Evolutionary conservation across 1,140 invertebrate genomes (phyloP), one percentile per base, ranked within the genome.

Genomic region (Bombus huntii): DNA sequence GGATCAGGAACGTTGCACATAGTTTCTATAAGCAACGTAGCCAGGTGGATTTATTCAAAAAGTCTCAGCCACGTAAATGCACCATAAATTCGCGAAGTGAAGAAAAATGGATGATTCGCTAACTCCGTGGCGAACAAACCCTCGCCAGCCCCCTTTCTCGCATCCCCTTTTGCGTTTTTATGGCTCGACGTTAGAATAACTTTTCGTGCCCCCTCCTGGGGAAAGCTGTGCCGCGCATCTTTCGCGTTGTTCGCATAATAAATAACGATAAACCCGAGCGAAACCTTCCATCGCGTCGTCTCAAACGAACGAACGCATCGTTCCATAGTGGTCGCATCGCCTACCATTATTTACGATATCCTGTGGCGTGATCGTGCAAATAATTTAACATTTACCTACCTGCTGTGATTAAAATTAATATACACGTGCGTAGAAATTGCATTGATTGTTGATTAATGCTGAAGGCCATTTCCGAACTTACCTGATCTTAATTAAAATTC

Each of bases 101-200:
- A 78, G 82, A 83, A 83, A 83, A 83, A 83, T 78, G 74, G 73
- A 68, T 47, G 10, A 76, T 66, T 66, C 31, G 57, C 31, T 10
- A 39, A 76, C 39, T 76, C 44, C 34, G 31, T 34, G n/a, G 37
- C 18, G 47, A 53, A 53, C 22, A 6, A 18, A 82, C 47, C 18
- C 47, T 53, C 47, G 57, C 34, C 47, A 13, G 18, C 22, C 44
- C 22, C 0, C 73, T 18, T 31, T 34, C n/a, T 34, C n/a, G 31
- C 72, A 13, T 18, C 18, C 8, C 18, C 57, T 34, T 66, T 15
- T 0, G 59, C 22, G 53, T 83, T 83, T 83, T 83, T 83, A 68
- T 22, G 28, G 34, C 3, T 25, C 28, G 6, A 12, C 18, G 59
- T 53, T 53, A 28, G 18, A 39, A 65, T 74, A 77, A 83, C 62